Percentiles rank a stretch among this genome's conserved stretches.
Conservation (phyloP, 2,113 vertebrate genomes). For the Albula glossodonta region DNA sequence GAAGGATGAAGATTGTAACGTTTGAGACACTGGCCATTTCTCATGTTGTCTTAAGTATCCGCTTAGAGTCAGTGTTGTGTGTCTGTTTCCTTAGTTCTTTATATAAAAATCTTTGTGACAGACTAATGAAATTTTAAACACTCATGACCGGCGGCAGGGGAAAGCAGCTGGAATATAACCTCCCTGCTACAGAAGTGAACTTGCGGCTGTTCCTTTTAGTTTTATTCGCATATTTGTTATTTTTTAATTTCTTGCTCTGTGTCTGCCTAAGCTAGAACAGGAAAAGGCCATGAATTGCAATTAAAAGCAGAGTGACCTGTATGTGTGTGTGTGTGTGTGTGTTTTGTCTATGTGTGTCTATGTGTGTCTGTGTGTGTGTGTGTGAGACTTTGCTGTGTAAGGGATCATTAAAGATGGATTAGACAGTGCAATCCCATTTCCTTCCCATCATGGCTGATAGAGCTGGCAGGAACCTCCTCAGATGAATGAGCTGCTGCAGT, state of each 20-base stretch:
- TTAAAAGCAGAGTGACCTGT: conserved; percentile 18
- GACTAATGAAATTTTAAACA: neutral
- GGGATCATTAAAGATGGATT: conserved; percentile 19
- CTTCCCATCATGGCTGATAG: conserved; percentile 14
- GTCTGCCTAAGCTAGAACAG: neutral
- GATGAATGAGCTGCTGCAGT: conserved; percentile 15
- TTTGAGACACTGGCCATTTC: neutral
- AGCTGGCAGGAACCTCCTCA: conserved; percentile 8
- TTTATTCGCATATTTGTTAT: neutral
- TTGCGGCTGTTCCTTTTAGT: neutral
- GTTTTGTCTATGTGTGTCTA: no score
- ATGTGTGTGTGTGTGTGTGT: neutral
- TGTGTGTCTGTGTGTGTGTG: no score
- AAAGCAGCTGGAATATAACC: neutral
- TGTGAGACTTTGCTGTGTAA: neutral
- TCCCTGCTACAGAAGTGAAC: neutral
- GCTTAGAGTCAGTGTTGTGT: no score
- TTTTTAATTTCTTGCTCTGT: neutral
- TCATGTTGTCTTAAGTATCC: neutral
- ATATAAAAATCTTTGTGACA: neutral
- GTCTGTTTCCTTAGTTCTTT: neutral
- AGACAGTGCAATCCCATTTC: conserved; percentile 27
- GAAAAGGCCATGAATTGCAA: neutral
- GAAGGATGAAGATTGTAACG: no score
- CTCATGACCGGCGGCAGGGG: neutral